phyloP scores from a whole-genome alignment of 2,888 invertebrate genomes.

The Cantharis rufa region DNA sequence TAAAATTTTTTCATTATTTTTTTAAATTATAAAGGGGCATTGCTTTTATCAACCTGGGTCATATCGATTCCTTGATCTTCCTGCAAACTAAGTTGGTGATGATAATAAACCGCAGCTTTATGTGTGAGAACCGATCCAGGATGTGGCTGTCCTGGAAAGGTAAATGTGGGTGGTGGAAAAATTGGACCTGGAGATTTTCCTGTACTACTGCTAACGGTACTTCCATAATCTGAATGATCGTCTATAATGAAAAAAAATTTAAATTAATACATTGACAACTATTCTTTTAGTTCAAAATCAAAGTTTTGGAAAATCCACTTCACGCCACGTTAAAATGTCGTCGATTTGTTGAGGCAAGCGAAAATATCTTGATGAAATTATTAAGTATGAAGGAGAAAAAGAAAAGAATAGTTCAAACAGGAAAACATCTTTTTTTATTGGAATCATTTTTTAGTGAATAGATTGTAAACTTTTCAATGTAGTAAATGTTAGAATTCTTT shows the following conservation, averaged over 20 bases:
- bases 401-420: too few species aligned
- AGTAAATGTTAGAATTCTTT: not conserved
- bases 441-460: too few species aligned
- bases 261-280: not conserved
- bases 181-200: constrained; percentile 70
- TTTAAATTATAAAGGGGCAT: not conserved
- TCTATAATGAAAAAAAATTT: constrained; percentile 54
- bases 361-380: too few species aligned
- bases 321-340: too few species aligned
- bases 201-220: constrained; percentile 66
- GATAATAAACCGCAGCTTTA: constrained; percentile 78
- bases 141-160: constrained; percentile 70
- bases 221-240: constrained; percentile 70
- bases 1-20: constrained; percentile 45
- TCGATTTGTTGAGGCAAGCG: too few species aligned
- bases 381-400: too few species aligned
- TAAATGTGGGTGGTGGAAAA: constrained; percentile 70
- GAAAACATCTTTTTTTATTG: too few species aligned
- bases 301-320: too few species aligned
- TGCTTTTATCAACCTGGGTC: constrained; percentile 67
- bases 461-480: not conserved
- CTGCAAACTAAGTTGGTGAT: constrained; percentile 79
- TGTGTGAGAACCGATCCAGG: constrained; percentile 70
- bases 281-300: too few species aligned
- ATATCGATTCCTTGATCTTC: constrained; percentile 89